Evolutionary conservation across 2,888 invertebrate genomes (phyloP), one percentile per base, ranked within the genome.

Genomic region (Caradrina clavipalpis): DNA sequence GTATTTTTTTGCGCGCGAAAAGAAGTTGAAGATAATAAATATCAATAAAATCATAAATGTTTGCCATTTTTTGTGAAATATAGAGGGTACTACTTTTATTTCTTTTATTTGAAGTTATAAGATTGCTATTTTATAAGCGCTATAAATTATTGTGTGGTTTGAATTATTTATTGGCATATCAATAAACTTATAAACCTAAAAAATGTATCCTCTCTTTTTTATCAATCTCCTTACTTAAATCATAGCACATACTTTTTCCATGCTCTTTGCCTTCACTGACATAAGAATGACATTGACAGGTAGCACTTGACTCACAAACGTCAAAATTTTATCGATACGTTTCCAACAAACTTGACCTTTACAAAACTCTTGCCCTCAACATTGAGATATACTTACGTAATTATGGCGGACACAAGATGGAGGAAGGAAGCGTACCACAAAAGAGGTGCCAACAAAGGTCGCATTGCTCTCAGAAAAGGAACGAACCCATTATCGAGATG

Each of bases 341-440:
- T 62, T 47, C 17, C 35, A 19, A n/a, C n/a, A 19, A 58, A 47
- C 17, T 51, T 62, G 58, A 51, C 70, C 60, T 53, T 60, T 56
- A n/a, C n/a, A 51, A 47, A 69, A 65, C 56, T 61, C 51, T 60
- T 45, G 31, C 54, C 21, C 31, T 31, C 50, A n/a, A 74, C 39
- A 57, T 63, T 42, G 51, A 35, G 35, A 66, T 80, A 55, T 42
- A n/a, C n/a, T n/a, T n/a, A 55, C 53, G 73, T 62, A 72, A 76
- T 79, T 68, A 70, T 53, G 50, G 54, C 54, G 49, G 59, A 72
- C 60, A 57, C 54, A 50, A 71, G 66, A 73, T 73, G 54, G 58
- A 72, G 81, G 81, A 76, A 80, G 76, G 73, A 78, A 78, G 35
- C 35, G 31, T n/a, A 49, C 26, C 51, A 68, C 76, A 83, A 80